These are phyloP conservation scores for Pangasius krempfi DNA, from an alignment of 2,797 vertebrate genomes.

Conservation along the genomic window DNA sequence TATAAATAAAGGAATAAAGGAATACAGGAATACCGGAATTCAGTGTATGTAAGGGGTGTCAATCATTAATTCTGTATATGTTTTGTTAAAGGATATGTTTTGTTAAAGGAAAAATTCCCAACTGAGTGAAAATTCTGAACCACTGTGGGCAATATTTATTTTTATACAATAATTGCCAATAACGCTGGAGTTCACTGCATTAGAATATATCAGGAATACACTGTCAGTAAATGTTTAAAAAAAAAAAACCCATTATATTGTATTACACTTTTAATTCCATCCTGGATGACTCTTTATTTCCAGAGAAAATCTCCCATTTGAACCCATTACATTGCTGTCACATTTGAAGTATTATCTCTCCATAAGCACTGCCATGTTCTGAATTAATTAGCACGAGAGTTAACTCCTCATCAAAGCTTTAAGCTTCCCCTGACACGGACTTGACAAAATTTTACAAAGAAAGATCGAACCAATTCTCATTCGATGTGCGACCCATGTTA, in stretches of 20 bases:
- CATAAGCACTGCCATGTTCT: neutral
- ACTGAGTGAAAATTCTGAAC: neutral
- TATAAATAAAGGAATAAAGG: neutral
- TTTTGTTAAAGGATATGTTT: neutral
- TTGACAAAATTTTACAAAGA: conserved; percentile 50
- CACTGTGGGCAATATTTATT: neutral
- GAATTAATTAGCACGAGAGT: conserved; percentile 45
- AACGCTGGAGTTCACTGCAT: too few relatives aligned
- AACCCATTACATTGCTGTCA: conserved; percentile 40
- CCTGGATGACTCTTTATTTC: conserved; percentile 23
- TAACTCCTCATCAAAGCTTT: conserved; percentile 47
- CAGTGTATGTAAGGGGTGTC: neutral
- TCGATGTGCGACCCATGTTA: conserved; percentile 24
- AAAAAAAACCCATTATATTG: neutral
- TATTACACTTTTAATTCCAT: neutral
- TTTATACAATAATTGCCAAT: neutral
- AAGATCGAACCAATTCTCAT: conserved; percentile 35
- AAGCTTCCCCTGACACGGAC: conserved; percentile 26
- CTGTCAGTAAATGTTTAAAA: neutral
- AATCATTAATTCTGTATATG: neutral
- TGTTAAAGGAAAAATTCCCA: neutral
- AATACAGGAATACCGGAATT: neutral
- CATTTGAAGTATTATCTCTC: conserved; percentile 25
- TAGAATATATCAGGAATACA: neutral
- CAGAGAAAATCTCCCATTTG: conserved; percentile 31